Base-by-base conservation (phyloP, 2,888 invertebrate genomes). In the Lamellibrachia satsuma region DNA sequence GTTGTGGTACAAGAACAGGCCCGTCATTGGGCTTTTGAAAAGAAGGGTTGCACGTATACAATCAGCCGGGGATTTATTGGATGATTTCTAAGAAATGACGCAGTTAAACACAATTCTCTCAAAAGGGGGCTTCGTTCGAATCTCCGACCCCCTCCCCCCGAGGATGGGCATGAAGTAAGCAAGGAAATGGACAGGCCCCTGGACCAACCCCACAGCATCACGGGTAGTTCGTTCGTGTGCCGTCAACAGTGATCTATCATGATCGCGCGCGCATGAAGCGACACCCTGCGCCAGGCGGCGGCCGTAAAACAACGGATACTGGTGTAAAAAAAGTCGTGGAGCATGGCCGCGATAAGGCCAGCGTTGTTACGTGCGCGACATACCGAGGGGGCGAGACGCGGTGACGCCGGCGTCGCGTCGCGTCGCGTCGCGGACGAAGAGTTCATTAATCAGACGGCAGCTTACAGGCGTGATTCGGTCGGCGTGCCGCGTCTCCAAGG, bases 371-470 rank as follows among this genome's bases (percentile, higher is more conserved):
- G 75, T 75, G 75, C 75, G 22, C 75, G 75, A 22, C 75, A 22
- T 75, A 75, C 75, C 15, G 75, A 75, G 75, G n/a, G 75, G 22
- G 75, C 75, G 75, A 75, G 75, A 75, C 75, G 75, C 15, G 6
- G 22, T n/a, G 75, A 15, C 75, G 75, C 75, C 75, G 15, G 15
- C 22, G 22, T 22, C 3, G 75, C 39, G 39, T 39, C 3, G 75
- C 39, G 39, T 39, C 39, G 39, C 75, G 3, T 75, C 75, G 22
- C 75, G 22, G 75, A 75, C 75, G 75, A 15, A 15, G 75, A 15
- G 75, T 75, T 75, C 75, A 75, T 75, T 75, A 75, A 75, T 75
- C 75, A 75, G 75, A 22, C 75, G 75, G 75, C 75, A 75, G 75
- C 15, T 22, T 75, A 75, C 75, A 75, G 75, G 75, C 15, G 75